Conservation (phyloP, 2,888 invertebrate species). For the Balanococcus diminutus region DNA sequence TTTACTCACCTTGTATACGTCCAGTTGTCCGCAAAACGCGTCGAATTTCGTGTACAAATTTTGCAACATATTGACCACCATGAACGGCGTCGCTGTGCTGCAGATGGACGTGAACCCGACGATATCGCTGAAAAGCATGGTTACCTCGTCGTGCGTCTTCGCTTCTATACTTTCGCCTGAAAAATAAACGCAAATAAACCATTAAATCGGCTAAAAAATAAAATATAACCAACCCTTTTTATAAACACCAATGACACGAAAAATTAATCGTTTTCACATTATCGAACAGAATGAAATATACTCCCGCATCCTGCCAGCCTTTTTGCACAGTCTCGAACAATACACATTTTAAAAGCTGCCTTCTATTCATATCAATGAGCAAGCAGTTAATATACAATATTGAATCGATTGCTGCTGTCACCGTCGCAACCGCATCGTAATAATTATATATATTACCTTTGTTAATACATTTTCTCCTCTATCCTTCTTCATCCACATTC, state of each 20-base stretch:
- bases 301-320: too few species aligned
- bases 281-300: too few species aligned
- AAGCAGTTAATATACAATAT: neutral
- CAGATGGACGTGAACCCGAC: conserved; percentile 97
- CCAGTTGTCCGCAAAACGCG: conserved; percentile 86
- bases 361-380: neutral
- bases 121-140: conserved; percentile 95
- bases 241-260: too few species aligned
- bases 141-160: conserved; percentile 89
- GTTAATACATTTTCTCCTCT: neutral
- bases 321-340: too few species aligned
- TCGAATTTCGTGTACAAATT: conserved; percentile 93
- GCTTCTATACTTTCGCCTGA: conserved; percentile 88
- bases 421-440: too few species aligned
- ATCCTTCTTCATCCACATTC: too few species aligned
- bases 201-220: neutral
- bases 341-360: too few species aligned
- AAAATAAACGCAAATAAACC: neutral
- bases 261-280: too few species aligned
- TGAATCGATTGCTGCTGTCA: conserved; percentile 21
- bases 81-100: conserved; percentile 91
- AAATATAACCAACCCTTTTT: too few species aligned
- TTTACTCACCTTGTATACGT: conserved; percentile 86
- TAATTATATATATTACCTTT: conserved; percentile 12
- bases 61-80: conserved; percentile 94